phyloP scores from a whole-genome alignment of 1,140 invertebrate species.

The Ruditapes philippinarum region DNA sequence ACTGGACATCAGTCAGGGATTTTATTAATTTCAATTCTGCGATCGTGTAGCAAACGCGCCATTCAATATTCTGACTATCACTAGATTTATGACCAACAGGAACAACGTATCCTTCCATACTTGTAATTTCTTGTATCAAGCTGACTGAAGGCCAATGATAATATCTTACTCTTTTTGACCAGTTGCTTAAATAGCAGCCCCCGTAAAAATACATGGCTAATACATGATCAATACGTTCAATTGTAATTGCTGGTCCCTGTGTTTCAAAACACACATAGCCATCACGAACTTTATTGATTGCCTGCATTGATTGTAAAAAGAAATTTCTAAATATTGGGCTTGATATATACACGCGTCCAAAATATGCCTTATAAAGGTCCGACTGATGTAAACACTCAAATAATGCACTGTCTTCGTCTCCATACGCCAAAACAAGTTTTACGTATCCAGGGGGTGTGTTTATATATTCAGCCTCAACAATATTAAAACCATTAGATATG shows the following conservation, averaged over 20 bases:
- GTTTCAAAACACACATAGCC: not conserved
- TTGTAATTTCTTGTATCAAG: not conserved
- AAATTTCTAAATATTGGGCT: not conserved
- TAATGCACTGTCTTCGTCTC: not conserved
- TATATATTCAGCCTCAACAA: not conserved
- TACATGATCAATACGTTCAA: not conserved
- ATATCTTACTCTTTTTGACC: not conserved
- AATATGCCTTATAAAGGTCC: too few relatives aligned
- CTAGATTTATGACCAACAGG: not conserved
- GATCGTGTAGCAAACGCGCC: not conserved
- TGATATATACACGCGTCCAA: not conserved
- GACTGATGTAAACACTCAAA: too few relatives aligned
- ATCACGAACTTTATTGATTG: too few relatives aligned
- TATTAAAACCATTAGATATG: not conserved
- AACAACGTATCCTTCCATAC: not conserved
- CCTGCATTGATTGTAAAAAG: not conserved
- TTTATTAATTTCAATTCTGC: slow-evolving; percentile 8
- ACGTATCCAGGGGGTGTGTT: not conserved
- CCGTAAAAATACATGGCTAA: not conserved
- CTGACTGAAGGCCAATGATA: not conserved
- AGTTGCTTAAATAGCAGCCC: not conserved
- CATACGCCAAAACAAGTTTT: not conserved
- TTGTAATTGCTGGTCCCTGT: not conserved
- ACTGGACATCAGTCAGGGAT: not conserved
- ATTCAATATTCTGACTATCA: not conserved